Base-by-base conservation (phyloP, 2,797 vertebrate genomes). In the Scolopax bukidnonensis region DNA sequence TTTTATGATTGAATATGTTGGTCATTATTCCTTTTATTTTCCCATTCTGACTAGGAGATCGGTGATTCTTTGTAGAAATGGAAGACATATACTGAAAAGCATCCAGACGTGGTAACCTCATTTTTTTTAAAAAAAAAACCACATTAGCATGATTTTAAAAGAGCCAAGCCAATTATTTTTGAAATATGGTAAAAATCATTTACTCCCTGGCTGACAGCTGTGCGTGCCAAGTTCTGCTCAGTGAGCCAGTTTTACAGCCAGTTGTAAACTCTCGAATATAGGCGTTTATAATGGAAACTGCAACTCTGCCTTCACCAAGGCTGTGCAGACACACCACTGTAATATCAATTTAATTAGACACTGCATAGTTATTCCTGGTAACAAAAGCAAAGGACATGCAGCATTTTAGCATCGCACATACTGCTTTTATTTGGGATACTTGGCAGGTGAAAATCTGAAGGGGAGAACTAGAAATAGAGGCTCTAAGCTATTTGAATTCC, bases 401-500 rank as follows among this genome's bases (percentile, higher is more conserved):
- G 20, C 2, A 0, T 63, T 96, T 84, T 89, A 83, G 71, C 41
- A 75, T 79, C 79, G 69, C 64, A 41, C 36, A 21, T 75, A 32
- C 77, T 92, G 45, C 36, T 67, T 95, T 95, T 80, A 40, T 89
- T 81, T 16, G 6, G 68, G 67, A 50, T 47, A 73, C 36, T 88
- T 84, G 60, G 87, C 94, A 97, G 97, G 97, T 98, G 94, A 93
- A 79, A 89, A 57, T 88, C 50, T 88, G 87, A 40, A 63, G 69
- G 63, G 51, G 59, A 93, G 69, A 93, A 76, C 59, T 82, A 65
- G 64, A 93, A 87, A 77, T 48, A 80, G 40, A 84, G 48, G 13
- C 63, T 96, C 75, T 81, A 85, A 96, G 74, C 68, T 93, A 81
- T 89, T 94, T 77, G 90, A 96, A 91, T 92, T 96, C 63, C 47